Evolutionary conservation across 2,888 invertebrate genomes (phyloP).

Genomic region (Alviniconcha strummeri): DNA sequence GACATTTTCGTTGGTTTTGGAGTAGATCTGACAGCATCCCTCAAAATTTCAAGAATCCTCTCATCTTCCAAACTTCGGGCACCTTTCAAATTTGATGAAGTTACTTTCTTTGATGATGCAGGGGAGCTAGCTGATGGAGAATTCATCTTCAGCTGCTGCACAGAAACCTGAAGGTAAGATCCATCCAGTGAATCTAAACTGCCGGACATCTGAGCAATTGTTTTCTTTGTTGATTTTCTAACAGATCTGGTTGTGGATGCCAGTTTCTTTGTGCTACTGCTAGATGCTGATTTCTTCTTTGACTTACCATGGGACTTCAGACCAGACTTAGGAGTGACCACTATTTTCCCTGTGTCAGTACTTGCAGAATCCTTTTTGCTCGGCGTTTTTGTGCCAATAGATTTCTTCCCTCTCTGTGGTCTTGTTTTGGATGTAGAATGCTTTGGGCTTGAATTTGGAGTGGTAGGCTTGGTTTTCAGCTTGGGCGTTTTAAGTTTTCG

Average conservation of each 20-base stretch:
- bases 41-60: conserved; percentile 13
- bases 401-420: neutral
- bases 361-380: conserved; percentile 20
- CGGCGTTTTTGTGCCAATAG: neutral
- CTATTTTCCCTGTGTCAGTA: neutral
- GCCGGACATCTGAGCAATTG: neutral
- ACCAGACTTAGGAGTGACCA: neutral
- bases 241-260: neutral
- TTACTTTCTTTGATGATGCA: neutral
- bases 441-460: neutral
- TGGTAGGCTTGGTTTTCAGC: neutral
- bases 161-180: conserved; percentile 7
- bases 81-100: neutral
- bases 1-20: conserved; percentile 4
- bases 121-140: neutral
- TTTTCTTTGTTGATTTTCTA: neutral
- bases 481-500: neutral
- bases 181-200: conserved; percentile 14
- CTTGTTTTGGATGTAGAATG: neutral
- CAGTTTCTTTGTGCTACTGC: neutral
- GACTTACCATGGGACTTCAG: neutral
- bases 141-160: neutral
- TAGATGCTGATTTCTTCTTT: neutral
- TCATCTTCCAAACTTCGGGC: conserved; percentile 2
- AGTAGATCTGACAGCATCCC: conserved; percentile 7